These are phyloP conservation scores for Scomber colias DNA, from an alignment of 2,113 vertebrate species.

Conservation along the genomic window DNA sequence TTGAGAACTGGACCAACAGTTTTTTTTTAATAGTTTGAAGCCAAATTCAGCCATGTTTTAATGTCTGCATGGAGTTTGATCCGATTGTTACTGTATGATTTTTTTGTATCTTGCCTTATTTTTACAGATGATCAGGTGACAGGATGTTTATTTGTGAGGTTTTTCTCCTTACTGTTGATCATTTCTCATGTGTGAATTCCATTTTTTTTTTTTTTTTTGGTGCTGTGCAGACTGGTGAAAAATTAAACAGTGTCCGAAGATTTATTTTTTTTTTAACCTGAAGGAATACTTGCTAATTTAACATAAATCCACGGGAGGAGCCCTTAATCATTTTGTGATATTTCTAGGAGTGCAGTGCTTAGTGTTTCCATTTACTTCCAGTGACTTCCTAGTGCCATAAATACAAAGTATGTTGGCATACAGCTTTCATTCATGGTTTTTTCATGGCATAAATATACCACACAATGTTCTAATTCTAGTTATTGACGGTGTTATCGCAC, in stretches of 20 bases:
- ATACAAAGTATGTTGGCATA: not conserved
- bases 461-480: not conserved
- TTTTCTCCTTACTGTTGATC: constrained; percentile 19
- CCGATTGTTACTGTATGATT: constrained; percentile 34
- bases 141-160: constrained; percentile 15
- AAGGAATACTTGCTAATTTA: constrained; percentile 45
- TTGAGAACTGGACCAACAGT: constrained; percentile 54
- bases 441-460: constrained; percentile 6
- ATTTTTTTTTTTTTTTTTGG: constrained; percentile 20
- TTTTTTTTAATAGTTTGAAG: constrained; percentile 54
- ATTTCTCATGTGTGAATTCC: constrained; percentile 45
- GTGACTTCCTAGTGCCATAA: constrained; percentile 7
- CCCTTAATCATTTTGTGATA: constrained; percentile 35
- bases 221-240: constrained; percentile 57
- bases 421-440: not conserved
- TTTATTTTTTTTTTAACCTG: constrained; percentile 23
- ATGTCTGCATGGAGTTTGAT: constrained; percentile 65
- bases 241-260: constrained; percentile 51
- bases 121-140: constrained; percentile 69
- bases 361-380: constrained; percentile 62
- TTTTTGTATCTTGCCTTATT: constrained; percentile 75
- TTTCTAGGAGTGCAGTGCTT: constrained; percentile 47
- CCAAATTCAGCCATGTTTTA: constrained; percentile 71
- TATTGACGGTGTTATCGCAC: not conserved
- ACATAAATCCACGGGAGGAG: constrained; percentile 23